Evolutionary conservation across 2,797 vertebrate species (phyloP), one percentile per base, ranked within the genome.

Genomic region (Spatula clypeata): DNA sequence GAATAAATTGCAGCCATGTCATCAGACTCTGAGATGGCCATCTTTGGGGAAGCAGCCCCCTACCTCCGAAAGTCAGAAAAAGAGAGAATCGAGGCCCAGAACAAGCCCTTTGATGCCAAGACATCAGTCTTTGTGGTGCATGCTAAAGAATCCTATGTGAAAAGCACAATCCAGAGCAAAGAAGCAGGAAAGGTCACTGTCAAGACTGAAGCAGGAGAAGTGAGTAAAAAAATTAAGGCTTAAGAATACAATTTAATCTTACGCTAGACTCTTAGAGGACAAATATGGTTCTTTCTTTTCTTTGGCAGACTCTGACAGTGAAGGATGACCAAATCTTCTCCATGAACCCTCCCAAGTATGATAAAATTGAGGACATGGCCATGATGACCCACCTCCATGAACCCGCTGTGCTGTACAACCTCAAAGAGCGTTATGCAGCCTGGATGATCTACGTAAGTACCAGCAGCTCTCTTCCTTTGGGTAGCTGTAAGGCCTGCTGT

Each of bases 341-440:
- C 49, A 99, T 98, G 98, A 99, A 99, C 54, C 99, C 99, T 94
- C 99, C 99, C 47, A 49, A 49, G 47, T 49, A 49, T 24, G 47
- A 49, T 13, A 99, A 99, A 92, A 99, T 99, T 15, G 99, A 99
- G 98, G 99, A 99, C 97, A 99, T 99, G 99, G 99, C 47, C 47
- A 49, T 49, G 47, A 49, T 49, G 47, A 49, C 47, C 98, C 91
- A 99, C 92, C 98, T 99, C 91, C 99, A 99, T 0, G 98, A 99
- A 70, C 98, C 99, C 0, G 94, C 98, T 29, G 99, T 99, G 97
- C 83, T 99, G 97, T 99, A 98, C 91, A 99, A 99, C 98, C 99
- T 99, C 98, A 99, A 99, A 98, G 99, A 99, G 97, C 98, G 98
- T 94, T 99, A 98, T 6, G 98, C 98, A 97, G 99, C 99, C 96